phyloP scores from a whole-genome alignment of 2,797 vertebrate species.

The Linurgus olivaceus region DNA sequence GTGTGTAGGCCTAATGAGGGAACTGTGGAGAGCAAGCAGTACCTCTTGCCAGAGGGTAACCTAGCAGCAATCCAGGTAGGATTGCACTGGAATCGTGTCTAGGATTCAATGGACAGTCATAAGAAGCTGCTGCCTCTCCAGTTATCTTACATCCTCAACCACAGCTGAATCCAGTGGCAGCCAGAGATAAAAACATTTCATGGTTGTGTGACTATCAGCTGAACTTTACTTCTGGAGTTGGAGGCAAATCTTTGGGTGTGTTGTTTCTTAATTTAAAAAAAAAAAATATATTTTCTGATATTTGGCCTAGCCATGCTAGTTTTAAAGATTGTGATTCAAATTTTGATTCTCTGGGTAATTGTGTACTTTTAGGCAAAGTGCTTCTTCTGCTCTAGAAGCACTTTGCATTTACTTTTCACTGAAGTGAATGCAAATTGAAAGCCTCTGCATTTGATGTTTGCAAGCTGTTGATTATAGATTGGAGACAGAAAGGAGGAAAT shows the following conservation, averaged over 20 bases:
- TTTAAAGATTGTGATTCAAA: neutral
- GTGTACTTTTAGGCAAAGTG: neutral
- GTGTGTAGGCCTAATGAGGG: neutral
- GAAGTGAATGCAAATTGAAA: neutral
- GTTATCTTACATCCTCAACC: neutral
- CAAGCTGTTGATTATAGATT: neutral
- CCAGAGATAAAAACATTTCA: neutral
- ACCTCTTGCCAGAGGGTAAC: rapidly evolving
- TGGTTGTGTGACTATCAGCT: neutral
- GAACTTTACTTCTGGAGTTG: neutral
- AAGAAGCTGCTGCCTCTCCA: neutral
- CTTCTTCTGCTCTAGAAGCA: neutral
- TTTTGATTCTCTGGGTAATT: neutral
- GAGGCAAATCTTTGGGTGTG: neutral
- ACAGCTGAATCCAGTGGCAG: neutral
- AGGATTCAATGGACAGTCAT: neutral
- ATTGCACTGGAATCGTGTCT: neutral
- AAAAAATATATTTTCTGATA: too few species aligned
- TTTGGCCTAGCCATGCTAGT: neutral
- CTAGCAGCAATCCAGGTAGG: neutral
- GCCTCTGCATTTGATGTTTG: neutral
- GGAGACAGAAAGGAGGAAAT: neutral
- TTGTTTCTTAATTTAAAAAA: too few species aligned
- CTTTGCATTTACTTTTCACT: neutral
- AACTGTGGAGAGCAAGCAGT: neutral